A percentile compares a stretch with the other conserved stretches of the same genome.
These are phyloP conservation scores for Temnothorax longispinosus DNA, from an alignment of 1,140 invertebrate species.

Conservation along the genomic window DNA sequence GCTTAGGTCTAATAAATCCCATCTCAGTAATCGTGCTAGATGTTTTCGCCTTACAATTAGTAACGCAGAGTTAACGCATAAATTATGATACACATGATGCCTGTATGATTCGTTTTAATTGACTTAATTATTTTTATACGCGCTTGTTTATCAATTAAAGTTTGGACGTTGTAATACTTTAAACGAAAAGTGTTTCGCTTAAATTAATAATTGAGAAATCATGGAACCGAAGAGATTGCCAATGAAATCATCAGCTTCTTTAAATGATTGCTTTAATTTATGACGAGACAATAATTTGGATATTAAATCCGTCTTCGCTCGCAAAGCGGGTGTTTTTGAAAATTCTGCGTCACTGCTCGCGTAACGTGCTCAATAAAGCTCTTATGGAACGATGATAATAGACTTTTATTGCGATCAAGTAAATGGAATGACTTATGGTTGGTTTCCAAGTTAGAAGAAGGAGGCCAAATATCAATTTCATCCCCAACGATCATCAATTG, in stretches of 20 bases:
- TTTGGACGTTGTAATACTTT: too few species aligned
- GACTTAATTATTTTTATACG: neutral
- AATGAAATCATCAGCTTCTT: neutral
- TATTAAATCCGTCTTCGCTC: neutral
- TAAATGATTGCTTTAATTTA: neutral
- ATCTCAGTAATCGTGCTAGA: neutral
- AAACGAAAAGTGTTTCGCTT: neutral
- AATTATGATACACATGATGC: neutral
- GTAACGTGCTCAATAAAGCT: slow-evolving; percentile 8
- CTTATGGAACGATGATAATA: neutral
- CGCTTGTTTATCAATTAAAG: neutral
- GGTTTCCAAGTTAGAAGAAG: slow-evolving; percentile 40
- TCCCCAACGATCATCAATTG: slow-evolving; percentile 66
- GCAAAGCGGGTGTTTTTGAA: neutral
- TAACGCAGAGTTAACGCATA: neutral
- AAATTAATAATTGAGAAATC: neutral
- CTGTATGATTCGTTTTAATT: neutral
- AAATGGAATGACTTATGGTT: slow-evolving; percentile 31
- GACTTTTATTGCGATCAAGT: slow-evolving; percentile 33
- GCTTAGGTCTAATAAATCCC: neutral
- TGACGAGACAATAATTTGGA: neutral
- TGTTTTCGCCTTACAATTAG: neutral
- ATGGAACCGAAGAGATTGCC: neutral
- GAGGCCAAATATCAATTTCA: slow-evolving; percentile 69
- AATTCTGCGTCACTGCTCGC: neutral